These are phyloP conservation scores for Drosophila cracens DNA, from an alignment of 2,888 invertebrate species.

Conservation along the genomic window DNA sequence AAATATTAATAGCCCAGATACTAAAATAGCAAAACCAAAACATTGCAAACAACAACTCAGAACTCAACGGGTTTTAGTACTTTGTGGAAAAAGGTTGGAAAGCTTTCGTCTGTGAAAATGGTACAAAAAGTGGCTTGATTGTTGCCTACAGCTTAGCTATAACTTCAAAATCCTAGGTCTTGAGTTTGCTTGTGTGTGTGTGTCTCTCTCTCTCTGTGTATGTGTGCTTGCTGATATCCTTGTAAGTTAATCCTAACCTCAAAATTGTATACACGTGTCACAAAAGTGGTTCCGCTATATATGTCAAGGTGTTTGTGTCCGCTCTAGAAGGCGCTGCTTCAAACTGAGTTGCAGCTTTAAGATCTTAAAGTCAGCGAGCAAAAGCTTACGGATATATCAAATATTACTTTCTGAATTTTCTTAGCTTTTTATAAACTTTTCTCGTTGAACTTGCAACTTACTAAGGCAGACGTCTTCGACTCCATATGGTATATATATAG, in stretches of 20 bases:
- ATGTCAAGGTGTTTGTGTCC: constrained; percentile 5
- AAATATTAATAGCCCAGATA: constrained; percentile 77
- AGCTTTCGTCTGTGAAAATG: constrained; percentile 15
- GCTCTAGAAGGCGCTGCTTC: neutral
- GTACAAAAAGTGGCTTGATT: neutral
- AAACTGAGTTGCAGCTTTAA: constrained; percentile 4
- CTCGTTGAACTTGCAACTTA: too few relatives aligned
- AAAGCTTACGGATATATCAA: neutral
- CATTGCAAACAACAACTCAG: constrained; percentile 50
- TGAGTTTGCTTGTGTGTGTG: constrained; percentile 2
- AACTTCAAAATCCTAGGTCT: constrained; percentile 23
- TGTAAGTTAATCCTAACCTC: constrained; percentile 58
- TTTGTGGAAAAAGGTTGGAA: constrained; percentile 37
- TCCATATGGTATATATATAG: neutral
- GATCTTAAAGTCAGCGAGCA: neutral
- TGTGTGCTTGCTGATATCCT: constrained; percentile 30
- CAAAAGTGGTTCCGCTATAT: constrained; percentile 44
- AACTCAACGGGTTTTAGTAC: constrained; percentile 52
- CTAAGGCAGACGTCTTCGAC: too few relatives aligned
- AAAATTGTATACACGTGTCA: constrained; percentile 53
- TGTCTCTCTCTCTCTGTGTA: neutral
- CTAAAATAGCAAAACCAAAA: constrained; percentile 63
- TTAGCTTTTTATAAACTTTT: neutral
- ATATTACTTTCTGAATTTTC: constrained; percentile 2
- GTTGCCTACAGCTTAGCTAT: constrained; percentile 18